Evolutionary conservation across 2,797 vertebrate genomes (phyloP).

Genomic region (Enteromius trimaculatus): DNA sequence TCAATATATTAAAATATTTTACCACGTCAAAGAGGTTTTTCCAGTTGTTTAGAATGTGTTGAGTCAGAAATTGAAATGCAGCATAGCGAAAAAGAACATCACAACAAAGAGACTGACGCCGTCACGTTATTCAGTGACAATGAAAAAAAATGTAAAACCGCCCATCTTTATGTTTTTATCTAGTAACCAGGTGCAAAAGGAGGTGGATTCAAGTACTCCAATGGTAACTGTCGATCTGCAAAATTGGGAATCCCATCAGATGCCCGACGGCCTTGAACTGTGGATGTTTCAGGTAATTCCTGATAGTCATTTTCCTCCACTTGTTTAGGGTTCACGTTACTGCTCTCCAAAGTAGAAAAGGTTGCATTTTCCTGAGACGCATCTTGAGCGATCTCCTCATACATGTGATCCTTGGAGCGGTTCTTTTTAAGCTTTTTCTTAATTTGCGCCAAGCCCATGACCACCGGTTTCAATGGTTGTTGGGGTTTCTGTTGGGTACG

Average conservation of each 20-base stretch:
- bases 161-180: background rate
- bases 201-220: slow-evolving; percentile 75
- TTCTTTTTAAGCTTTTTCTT: slow-evolving; percentile 73
- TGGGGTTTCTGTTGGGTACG: slow-evolving; percentile 42
- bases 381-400: slow-evolving; percentile 53
- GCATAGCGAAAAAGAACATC: background rate
- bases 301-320: slow-evolving; percentile 60
- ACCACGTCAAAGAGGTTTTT: background rate
- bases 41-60: background rate
- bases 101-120: slow-evolving; percentile 1
- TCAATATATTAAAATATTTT: background rate
- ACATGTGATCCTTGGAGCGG: slow-evolving; percentile 53
- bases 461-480: slow-evolving; percentile 58
- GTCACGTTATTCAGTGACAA: background rate
- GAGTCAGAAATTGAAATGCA: background rate
- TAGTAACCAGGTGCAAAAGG: slow-evolving; percentile 78
- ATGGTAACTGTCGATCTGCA: slow-evolving; percentile 55
- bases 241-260: background rate
- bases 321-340: background rate
- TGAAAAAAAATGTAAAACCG: background rate
- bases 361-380: background rate
- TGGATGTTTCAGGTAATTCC: slow-evolving; percentile 42
- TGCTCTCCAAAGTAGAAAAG: background rate
- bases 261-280: background rate
- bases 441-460: slow-evolving; percentile 66